phyloP scores from a whole-genome alignment of 2,888 invertebrate genomes.

The Eupithecia abbreviata region DNA sequence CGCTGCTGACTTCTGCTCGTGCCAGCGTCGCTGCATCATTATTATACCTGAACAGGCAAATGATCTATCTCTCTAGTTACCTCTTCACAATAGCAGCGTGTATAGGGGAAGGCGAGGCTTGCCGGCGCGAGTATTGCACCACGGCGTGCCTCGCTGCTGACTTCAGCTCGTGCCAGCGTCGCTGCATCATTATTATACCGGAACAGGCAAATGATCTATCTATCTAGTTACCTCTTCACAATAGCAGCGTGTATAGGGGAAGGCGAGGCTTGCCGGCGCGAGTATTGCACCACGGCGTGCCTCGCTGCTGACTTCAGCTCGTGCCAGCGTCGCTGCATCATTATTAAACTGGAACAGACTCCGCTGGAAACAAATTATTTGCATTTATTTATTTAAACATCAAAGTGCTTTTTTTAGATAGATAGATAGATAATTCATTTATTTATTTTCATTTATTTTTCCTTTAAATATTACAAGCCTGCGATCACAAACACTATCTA shows the following conservation, averaged over 20 bases:
- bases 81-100: conserved; percentile 42
- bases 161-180: too few relatives aligned
- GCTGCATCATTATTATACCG: too few relatives aligned
- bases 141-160: conserved; percentile 38
- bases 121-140: conserved; percentile 28
- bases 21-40: too few relatives aligned
- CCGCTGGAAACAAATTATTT: conserved; percentile 14
- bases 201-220: too few relatives aligned
- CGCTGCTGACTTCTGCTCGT: too few relatives aligned
- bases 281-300: conserved; percentile 31
- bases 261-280: conserved; percentile 15
- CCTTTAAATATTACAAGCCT: too few relatives aligned
- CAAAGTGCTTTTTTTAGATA: too few relatives aligned
- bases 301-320: conserved; percentile 51
- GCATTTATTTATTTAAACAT: neutral
- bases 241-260: conserved; percentile 40
- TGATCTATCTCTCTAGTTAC: conserved; percentile 4
- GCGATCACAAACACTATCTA: too few relatives aligned
- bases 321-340: conserved; percentile 59
- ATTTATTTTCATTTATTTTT: too few relatives aligned
- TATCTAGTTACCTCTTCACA: conserved; percentile 24
- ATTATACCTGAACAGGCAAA: too few relatives aligned
- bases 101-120: conserved; percentile 19
- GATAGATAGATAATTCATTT: too few relatives aligned
- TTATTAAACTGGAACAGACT: conserved; percentile 42